Evolutionary conservation across 2,113 vertebrate species (phyloP).

Genomic region (Pomatorhinus ruficollis): DNA sequence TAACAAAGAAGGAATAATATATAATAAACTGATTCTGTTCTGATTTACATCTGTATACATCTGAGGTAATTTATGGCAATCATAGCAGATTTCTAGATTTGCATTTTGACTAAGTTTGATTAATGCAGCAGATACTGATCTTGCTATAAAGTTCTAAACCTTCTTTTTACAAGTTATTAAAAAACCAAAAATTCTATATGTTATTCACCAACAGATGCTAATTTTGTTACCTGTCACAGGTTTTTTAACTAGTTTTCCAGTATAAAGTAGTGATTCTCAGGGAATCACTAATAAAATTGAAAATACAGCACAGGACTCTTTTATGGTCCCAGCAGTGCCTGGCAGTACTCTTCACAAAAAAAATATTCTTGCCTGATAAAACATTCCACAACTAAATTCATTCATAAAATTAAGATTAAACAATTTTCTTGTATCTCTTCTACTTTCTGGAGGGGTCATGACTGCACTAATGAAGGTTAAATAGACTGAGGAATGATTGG

Average conservation of each 20-base stretch:
- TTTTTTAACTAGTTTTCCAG: neutral
- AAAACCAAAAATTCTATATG: neutral
- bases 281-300: neutral
- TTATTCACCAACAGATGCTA: neutral
- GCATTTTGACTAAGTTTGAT: neutral
- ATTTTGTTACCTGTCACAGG: neutral
- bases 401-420: conserved; percentile 47
- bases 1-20: neutral
- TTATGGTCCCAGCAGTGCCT: neutral
- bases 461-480: conserved; percentile 36
- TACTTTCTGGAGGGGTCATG: conserved; percentile 3
- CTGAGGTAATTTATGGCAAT: neutral
- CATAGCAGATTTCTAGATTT: neutral
- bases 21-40: neutral
- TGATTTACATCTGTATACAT: neutral
- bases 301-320: neutral
- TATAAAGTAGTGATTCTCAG: neutral
- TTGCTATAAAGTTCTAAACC: neutral
- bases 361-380: neutral
- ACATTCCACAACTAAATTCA: neutral
- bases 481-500: neutral
- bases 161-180: neutral
- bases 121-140: neutral
- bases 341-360: neutral
- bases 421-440: neutral